A percentile compares a stretch with the other conserved stretches of the same genome.
Conservation (phyloP, 2,113 vertebrate genomes). For the Baryphthengus martii region DNA sequence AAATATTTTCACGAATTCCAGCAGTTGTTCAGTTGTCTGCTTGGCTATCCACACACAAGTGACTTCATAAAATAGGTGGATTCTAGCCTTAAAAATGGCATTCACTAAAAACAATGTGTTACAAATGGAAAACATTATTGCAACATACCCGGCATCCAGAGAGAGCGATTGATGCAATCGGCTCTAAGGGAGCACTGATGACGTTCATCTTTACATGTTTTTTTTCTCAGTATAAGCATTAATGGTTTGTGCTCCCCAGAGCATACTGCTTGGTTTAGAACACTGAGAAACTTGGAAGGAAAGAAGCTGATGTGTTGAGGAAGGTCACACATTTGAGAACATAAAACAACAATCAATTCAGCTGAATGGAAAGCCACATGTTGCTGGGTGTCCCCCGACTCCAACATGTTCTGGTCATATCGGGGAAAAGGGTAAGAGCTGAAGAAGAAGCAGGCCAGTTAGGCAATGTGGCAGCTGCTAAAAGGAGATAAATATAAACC, state of each 20-base stretch:
- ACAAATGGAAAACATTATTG: constrained; percentile 9
- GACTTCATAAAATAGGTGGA: constrained; percentile 2
- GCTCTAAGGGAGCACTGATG: neutral
- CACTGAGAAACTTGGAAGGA: neutral
- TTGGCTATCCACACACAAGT: neutral
- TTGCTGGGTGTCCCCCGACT: neutral
- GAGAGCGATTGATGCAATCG: neutral
- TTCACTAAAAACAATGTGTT: neutral
- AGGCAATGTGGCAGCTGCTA: neutral
- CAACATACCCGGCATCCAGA: neutral
- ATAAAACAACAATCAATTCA: neutral
- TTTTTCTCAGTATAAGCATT: neutral
- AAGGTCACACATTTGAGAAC: neutral
- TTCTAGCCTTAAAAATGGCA: neutral
- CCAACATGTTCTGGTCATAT: neutral
- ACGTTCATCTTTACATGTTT: neutral
- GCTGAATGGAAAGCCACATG: neutral
- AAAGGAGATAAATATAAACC: neutral
- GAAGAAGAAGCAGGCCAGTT: neutral
- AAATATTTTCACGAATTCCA: neutral
- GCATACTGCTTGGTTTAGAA: neutral
- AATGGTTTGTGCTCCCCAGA: neutral
- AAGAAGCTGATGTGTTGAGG: neutral
- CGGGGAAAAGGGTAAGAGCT: neutral
- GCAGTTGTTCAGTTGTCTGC: neutral